Conservation (phyloP, 1,140 invertebrate genomes). For the Limonius californicus region DNA sequence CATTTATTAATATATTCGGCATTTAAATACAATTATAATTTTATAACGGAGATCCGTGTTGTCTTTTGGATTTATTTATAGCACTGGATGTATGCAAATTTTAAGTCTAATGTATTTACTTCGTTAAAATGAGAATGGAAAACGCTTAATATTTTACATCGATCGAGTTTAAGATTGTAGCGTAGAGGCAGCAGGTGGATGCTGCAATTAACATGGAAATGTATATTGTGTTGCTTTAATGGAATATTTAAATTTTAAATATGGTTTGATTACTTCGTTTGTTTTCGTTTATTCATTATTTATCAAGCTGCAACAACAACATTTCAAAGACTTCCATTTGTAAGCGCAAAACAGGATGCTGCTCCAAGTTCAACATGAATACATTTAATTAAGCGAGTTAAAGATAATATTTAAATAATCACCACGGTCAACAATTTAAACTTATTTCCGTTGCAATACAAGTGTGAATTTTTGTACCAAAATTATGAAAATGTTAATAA, state of each 20-base stretch:
- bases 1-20: slow-evolving; percentile 31
- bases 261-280: slow-evolving; percentile 42
- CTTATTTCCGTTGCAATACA: no score
- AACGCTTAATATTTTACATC: slow-evolving; percentile 29
- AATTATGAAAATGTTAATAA: no score
- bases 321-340: slow-evolving; percentile 7
- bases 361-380: background rate
- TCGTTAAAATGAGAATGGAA: slow-evolving; percentile 20
- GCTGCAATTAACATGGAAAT: slow-evolving; percentile 41
- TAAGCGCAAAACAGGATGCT: background rate
- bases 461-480: no score
- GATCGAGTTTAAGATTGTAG: slow-evolving; percentile 36
- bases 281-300: slow-evolving; percentile 30
- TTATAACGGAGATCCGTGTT: slow-evolving; percentile 13
- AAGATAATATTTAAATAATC: no score
- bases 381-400: no score
- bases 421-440: no score
- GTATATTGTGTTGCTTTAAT: slow-evolving; percentile 42
- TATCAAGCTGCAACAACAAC: slow-evolving; percentile 14
- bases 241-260: slow-evolving; percentile 45
- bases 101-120: slow-evolving; percentile 19
- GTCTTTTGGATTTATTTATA: slow-evolving; percentile 22
- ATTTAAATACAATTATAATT: slow-evolving; percentile 34
- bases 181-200: slow-evolving; percentile 34
- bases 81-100: slow-evolving; percentile 18